A percentile compares a stretch with the other conserved stretches of the same genome.
phyloP scores from a whole-genome alignment of 2,797 vertebrate genomes.

The Gephyroberyx darwinii region DNA sequence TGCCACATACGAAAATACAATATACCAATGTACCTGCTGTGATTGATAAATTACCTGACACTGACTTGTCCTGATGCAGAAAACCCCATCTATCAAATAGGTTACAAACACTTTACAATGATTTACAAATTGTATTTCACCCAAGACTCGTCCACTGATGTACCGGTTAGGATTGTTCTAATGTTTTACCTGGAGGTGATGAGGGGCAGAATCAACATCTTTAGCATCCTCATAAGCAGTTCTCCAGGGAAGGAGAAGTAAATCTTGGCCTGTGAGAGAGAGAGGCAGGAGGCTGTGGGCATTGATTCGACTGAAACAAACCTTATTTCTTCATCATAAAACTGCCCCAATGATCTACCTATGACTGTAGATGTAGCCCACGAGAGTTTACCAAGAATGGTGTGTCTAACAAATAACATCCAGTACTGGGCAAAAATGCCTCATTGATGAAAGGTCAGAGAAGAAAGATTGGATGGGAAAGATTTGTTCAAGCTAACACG shows the following conservation, averaged over 20 bases:
- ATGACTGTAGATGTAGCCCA: too few species aligned
- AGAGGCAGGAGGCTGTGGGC: not conserved
- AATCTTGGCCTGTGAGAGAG: conserved; percentile 84
- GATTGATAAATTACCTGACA: too few species aligned
- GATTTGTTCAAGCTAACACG: too few species aligned
- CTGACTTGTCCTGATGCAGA: too few species aligned
- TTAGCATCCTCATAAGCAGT: conserved; percentile 91
- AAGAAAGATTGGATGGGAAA: too few species aligned
- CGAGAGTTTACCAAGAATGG: too few species aligned
- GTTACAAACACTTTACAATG: not conserved
- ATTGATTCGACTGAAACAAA: not conserved
- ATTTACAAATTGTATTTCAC: not conserved
- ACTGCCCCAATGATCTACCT: too few species aligned
- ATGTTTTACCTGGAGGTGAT: conserved; percentile 90
- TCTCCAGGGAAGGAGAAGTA: conserved; percentile 92
- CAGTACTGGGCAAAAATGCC: too few species aligned
- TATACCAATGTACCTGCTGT: too few species aligned
- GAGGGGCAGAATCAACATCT: conserved; percentile 91
- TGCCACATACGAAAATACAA: too few species aligned
- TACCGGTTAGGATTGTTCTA: not conserved
- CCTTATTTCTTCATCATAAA: not conserved
- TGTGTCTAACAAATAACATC: too few species aligned
- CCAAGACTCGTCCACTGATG: not conserved
- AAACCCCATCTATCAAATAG: not conserved
- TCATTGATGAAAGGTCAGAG: too few species aligned